Evolutionary conservation across 2,888 invertebrate genomes (phyloP), one percentile per base, ranked within the genome.

Genomic region (Allygus modestus): DNA sequence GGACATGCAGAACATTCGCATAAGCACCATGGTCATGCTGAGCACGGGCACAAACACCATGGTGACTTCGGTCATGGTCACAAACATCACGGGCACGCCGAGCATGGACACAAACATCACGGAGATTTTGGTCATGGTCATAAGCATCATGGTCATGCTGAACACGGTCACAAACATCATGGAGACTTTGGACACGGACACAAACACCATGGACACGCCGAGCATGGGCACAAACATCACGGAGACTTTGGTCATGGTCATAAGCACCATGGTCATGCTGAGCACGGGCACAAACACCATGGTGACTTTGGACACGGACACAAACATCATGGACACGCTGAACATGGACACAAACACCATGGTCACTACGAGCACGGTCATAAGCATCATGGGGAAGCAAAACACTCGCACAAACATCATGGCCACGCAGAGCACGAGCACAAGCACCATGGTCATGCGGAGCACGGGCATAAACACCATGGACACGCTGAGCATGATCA

Each of bases 1-100:
- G 86, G 85, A 5, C 85, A 87, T 26, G 75, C 54, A 4, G 77
- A 73, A 0, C 86, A 87, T 83, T 81, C 75, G n/a, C 87, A 87
- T 41, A 85, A 85, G 79, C 86, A 86, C 41, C 84, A 84, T 37
- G 85, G 86, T 9, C 85, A 85, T 58, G 61, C n/a, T 7, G 61
- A 61, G 26, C 61, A 61, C 26, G 61, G 61, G 9, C 85, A 86
- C 58, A 86, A 86, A 73, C 86, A 86, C 69, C 65, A 85, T 51
- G 86, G 86, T 0, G 20, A 86, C 86, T 17, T 20, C 54, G 33
- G 33, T 43, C 85, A 86, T 77, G 81, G 69, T 17, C 79, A 83
- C 77, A 85, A 83, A 41, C 83, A 83, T 54, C 75, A 84, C 23
- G 85, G 84, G 15, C 54, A 85, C 15, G 0, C 5, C 51, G 54